Evolutionary conservation across 2,888 invertebrate genomes (phyloP).

Genomic region (Eumerus sabulonum): DNA sequence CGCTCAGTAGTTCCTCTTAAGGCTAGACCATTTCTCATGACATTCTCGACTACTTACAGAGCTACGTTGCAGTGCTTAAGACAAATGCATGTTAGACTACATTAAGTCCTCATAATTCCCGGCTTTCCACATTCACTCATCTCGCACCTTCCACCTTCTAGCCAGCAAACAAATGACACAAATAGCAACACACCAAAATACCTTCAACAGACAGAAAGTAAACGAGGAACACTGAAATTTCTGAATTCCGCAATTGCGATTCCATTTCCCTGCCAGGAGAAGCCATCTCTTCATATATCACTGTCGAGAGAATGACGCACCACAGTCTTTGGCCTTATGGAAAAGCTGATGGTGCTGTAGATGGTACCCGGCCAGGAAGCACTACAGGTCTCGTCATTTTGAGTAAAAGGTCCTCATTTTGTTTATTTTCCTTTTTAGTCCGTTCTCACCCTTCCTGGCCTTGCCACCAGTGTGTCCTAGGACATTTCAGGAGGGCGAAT

Average conservation of each 20-base stretch:
- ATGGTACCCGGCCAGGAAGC: slow-evolving; percentile 26
- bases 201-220: not conserved
- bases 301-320: slow-evolving; percentile 52
- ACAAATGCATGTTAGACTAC: slow-evolving; percentile 28
- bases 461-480: too few relatives aligned
- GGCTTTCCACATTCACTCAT: slow-evolving; percentile 12
- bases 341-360: not conserved
- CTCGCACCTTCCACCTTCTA: not conserved
- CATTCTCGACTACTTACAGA: too few relatives aligned
- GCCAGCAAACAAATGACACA: slow-evolving; percentile 33
- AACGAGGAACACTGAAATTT: too few relatives aligned
- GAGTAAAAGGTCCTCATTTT: slow-evolving; percentile 26
- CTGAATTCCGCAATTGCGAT: slow-evolving; percentile 12
- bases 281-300: slow-evolving; percentile 60
- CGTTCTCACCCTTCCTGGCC: too few relatives aligned
- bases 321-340: slow-evolving; percentile 47
- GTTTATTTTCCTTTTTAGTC: not conserved
- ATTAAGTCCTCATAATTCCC: slow-evolving; percentile 47
- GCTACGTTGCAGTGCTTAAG: slow-evolving; percentile 2
- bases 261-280: slow-evolving; percentile 58
- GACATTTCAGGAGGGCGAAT: too few relatives aligned
- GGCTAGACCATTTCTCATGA: too few relatives aligned
- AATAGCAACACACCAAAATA: slow-evolving; percentile 43
- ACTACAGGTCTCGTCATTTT: slow-evolving; percentile 58
- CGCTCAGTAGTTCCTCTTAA: too few relatives aligned